Evolutionary conservation across 2,113 vertebrate genomes (phyloP).

Genomic region (western clawed frog (Xenopus tropicalis)): DNA sequence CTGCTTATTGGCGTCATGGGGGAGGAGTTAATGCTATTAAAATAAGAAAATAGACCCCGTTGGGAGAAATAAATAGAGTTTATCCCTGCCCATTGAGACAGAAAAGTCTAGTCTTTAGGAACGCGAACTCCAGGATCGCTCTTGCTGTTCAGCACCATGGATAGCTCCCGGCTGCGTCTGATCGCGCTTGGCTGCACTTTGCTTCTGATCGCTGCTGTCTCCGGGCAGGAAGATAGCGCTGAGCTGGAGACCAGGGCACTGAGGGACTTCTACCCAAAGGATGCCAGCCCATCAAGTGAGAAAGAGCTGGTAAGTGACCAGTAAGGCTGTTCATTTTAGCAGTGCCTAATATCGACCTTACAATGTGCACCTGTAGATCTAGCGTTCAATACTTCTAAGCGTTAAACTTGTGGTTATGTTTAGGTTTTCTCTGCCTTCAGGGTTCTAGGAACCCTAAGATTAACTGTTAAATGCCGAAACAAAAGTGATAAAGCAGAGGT

Average conservation of each 20-base stretch:
- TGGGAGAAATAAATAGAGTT: slow-evolving; percentile 35
- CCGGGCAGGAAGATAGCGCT: slow-evolving; percentile 54
- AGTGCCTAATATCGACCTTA: no score
- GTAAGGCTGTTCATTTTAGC: no score
- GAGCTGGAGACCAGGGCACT: slow-evolving; percentile 68
- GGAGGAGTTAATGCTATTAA: slow-evolving; percentile 29
- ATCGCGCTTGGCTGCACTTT: slow-evolving; percentile 58
- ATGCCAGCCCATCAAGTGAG: slow-evolving; percentile 69
- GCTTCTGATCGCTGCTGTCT: slow-evolving; percentile 49
- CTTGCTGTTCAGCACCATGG: slow-evolving; percentile 57
- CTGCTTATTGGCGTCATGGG: slow-evolving; percentile 29
- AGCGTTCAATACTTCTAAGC: no score
- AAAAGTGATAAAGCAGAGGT: background rate
- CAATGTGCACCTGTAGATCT: no score
- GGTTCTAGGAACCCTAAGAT: no score
- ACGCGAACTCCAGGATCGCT: background rate
- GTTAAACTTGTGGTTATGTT: no score
- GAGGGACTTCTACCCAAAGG: slow-evolving; percentile 72
- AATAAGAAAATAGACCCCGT: slow-evolving; percentile 11
- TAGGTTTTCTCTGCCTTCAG: no score
- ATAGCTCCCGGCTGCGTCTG: slow-evolving; percentile 60
- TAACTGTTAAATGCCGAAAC: background rate
- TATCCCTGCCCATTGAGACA: background rate
- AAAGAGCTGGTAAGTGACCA: slow-evolving; percentile 68
- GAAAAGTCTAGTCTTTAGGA: background rate